Evolutionary conservation across 2,113 vertebrate genomes (phyloP), one percentile per base, ranked within the genome.

Genomic region (Sphaerodactylus townsendi): DNA sequence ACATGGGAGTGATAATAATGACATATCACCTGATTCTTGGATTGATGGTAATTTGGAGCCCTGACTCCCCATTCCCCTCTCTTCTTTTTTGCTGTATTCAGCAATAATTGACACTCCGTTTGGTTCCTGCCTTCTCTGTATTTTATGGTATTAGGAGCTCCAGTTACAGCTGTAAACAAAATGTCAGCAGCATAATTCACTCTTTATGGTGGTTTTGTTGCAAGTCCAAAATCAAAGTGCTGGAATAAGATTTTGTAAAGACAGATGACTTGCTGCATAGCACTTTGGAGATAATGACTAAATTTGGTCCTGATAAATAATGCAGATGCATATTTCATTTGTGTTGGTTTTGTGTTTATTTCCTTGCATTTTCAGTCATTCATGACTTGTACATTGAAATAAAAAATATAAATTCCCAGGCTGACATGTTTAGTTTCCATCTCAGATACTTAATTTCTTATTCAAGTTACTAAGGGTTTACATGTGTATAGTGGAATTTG

Each of bases 241-340:
- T 35, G 25, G 87, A 80, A 66, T 19, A 39, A 74, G 84, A 11
- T 87, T 81, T 84, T 86, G 35, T 89, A 91, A 56, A 9, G 79
- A 3, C 81, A 72, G 62, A 86, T 87, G 72, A 87, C 89, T 82
- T 82, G 11, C 85, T 48, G 86, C 81, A 8, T 69, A 66, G 66
- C 79, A 87, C 64, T 90, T 85, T 83, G 79, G 30, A 88, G 80
- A 83, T 91, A 91, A 74, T 79, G 75, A 84, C 48, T 66, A 41
- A 83, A 89, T 91, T 64, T 70, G 69, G 80, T 87, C 75, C 41
- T 65, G 65, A 78, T 90, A 79, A 87, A 93, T 91, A 90, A 92
- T 74, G 83, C 75, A 89, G 77, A 85, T 85, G 39, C 70, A 83
- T 86, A 82, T 89, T 92, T 90, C n/a, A 88, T 56, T 72, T 85